Evolutionary conservation across 2,797 vertebrate species (phyloP), one percentile per base, ranked within the genome.

Genomic region (Bovichtus variegatus): DNA sequence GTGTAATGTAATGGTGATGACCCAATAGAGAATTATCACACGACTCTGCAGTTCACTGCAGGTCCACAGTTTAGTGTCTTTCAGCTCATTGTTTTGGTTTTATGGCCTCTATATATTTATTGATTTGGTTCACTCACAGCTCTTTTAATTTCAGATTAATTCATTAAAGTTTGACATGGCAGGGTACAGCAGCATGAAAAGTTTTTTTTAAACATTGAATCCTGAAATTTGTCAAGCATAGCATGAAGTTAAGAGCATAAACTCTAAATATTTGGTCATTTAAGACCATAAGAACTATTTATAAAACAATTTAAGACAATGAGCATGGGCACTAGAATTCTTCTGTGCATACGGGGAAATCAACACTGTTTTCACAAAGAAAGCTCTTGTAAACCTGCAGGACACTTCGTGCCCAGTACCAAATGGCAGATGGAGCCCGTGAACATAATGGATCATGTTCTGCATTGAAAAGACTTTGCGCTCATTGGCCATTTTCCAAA

Each of bases 31-130:
- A 19, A 43, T 80, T 9, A 60, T 46, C 19, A n/a, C 27, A 54
- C 10, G 43, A 16, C 54, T 65, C 55, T 46, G 43, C 46, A 19
- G 60, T 44, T 47, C 27, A 11, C 34, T 9, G 18, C 41, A 49
- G 40, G 18, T 58, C 40, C 38, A 19, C 40, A 9, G 66, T 73
- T 61, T 34, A 71, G 18, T 38, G n/a, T 67, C 70, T 81, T 67
- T 76, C 9, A 71, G 44, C 29, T 53, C 29, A 13, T 76, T 75
- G n/a, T 69, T 79, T 34, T 43, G 15, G 15, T 27, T 40, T 41
- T 9, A 58, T 16, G n/a, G 2, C 5, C 6, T 12, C 2, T 41
- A 49, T 41, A 49, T 34, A 60, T 66, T 61, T 23, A 58, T 50
- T 54, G 43, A 43, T 46, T n/a, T 29, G 19, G 6, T 31, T 50